A percentile compares a stretch with the other conserved stretches of the same genome.
These are phyloP conservation scores for Hypolimnas misippus DNA, from an alignment of 2,888 invertebrate species.

Conservation along the genomic window DNA sequence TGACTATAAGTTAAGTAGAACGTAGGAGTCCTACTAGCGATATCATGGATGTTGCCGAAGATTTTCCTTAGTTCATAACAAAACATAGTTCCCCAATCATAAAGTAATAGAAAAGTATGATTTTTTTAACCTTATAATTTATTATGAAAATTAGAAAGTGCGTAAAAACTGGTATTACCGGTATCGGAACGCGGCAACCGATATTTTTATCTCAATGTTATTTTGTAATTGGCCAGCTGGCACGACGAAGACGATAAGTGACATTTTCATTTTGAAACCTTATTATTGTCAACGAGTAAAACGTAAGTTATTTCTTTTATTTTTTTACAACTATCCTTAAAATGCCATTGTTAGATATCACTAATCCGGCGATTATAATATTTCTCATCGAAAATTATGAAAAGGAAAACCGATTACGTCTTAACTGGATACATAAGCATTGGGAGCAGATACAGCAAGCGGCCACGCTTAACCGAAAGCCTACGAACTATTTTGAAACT, in stretches of 20 bases:
- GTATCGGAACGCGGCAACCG: slow-evolving; percentile 34
- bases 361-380: slow-evolving; percentile 56
- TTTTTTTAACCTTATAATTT: background rate
- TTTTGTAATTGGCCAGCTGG: slow-evolving; percentile 45
- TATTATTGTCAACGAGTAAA: slow-evolving; percentile 20
- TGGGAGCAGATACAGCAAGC: slow-evolving; percentile 53
- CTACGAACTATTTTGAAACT: slow-evolving; percentile 56
- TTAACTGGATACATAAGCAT: slow-evolving; percentile 59
- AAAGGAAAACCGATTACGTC: slow-evolving; percentile 56
- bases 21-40: too few relatives aligned
- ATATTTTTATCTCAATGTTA: slow-evolving; percentile 41
- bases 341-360: slow-evolving; percentile 59
- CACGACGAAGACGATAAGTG: slow-evolving; percentile 35
- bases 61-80: too few relatives aligned
- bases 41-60: too few relatives aligned
- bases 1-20: too few relatives aligned
- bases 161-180: slow-evolving; percentile 37
- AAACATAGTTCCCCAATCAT: background rate
- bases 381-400: slow-evolving; percentile 60
- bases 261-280: slow-evolving; percentile 35
- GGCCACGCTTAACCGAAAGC: slow-evolving; percentile 54
- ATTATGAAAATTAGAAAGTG: slow-evolving; percentile 33
- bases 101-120: background rate
- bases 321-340: slow-evolving; percentile 23
- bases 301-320: slow-evolving; percentile 36